Percentiles rank a stretch among this genome's conserved stretches.
Conservation (phyloP, 2,888 invertebrate genomes). For the Drosophila nigricruria region DNA sequence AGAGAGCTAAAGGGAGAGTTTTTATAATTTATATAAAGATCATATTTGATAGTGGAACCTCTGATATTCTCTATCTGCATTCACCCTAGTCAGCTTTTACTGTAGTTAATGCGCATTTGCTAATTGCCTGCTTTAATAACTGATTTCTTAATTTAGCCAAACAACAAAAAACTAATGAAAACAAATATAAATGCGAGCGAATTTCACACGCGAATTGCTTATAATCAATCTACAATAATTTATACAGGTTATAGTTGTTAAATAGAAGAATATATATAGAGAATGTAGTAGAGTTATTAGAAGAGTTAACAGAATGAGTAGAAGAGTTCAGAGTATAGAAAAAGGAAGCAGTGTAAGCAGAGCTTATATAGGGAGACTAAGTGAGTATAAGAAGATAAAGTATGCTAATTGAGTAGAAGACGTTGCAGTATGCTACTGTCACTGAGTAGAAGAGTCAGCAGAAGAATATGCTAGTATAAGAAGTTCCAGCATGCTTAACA, state of each 20-base stretch:
- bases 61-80: neutral
- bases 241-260: constrained; percentile 5
- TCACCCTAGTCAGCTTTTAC: neutral
- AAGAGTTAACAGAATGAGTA: neutral
- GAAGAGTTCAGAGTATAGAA: neutral
- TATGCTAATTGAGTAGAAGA: neutral
- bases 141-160: constrained; percentile 26
- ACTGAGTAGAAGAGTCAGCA: neutral
- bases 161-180: constrained; percentile 6
- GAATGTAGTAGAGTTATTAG: neutral
- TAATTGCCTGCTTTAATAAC: constrained; percentile 19
- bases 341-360: neutral
- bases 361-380: neutral
- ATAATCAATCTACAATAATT: constrained; percentile 1
- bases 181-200: constrained; percentile 11
- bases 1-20: no score
- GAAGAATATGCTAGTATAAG: neutral
- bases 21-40: no score
- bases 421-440: neutral
- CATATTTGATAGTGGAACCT: no score
- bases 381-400: neutral
- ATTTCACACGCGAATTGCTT: constrained; percentile 40
- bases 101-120: constrained; percentile 18
- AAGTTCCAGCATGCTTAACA: neutral
- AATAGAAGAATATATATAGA: neutral